Conservation (phyloP, 2,888 invertebrate species). For the Lithophane semibrunnea region DNA sequence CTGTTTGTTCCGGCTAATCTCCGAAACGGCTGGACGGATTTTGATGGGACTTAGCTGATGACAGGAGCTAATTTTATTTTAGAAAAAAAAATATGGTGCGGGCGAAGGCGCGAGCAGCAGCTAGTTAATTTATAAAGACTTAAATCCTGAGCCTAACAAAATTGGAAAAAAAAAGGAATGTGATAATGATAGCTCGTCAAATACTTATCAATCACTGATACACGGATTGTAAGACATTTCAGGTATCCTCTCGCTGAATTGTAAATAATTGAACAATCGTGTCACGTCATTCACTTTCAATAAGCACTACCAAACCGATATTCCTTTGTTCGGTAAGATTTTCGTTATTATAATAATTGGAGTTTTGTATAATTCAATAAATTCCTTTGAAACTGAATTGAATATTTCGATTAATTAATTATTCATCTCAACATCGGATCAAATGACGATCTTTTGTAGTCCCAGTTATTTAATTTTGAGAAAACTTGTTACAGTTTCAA, state of each 20-base stretch:
- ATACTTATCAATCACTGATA: background rate
- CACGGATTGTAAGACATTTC: background rate
- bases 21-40: too few relatives aligned
- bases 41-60: too few relatives aligned
- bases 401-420: slow-evolving; percentile 42
- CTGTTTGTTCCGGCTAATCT: too few relatives aligned
- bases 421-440: slow-evolving; percentile 35
- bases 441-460: background rate
- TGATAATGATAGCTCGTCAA: too few relatives aligned
- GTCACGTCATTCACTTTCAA: background rate
- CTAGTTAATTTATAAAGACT: too few relatives aligned
- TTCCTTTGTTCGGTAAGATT: slow-evolving; percentile 2
- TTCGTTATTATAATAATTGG: slow-evolving; percentile 5
- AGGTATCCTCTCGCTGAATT: background rate
- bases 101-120: too few relatives aligned
- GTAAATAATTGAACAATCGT: background rate
- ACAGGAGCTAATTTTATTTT: too few relatives aligned
- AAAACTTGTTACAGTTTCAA: background rate
- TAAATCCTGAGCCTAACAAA: too few relatives aligned
- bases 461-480: background rate
- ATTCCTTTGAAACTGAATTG: slow-evolving; percentile 12
- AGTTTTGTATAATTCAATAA: slow-evolving; percentile 27
- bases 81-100: too few relatives aligned
- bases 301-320: background rate
- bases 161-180: too few relatives aligned